A percentile compares a stretch with the other conserved stretches of the same genome.
Conservation (phyloP, 1,140 invertebrate species). For the Drosophila grimshawi region DNA sequence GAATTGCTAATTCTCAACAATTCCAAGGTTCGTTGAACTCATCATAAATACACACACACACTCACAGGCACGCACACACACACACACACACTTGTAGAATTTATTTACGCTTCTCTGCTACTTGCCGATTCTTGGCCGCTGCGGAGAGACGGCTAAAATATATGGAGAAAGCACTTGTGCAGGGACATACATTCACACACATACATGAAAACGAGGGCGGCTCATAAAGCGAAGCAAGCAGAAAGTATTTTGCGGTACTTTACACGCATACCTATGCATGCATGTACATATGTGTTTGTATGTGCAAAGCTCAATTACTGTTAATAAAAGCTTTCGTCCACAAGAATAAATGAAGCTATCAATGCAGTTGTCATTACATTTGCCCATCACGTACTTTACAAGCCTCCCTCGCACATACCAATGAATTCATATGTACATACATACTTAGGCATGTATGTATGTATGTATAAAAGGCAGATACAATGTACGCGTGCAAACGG, state of each 20-base stretch:
- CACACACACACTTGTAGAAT: conserved; percentile 54
- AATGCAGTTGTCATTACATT: conserved; percentile 8
- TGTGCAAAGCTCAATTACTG: neutral
- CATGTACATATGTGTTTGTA: neutral
- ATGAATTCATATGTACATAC: conserved; percentile 29
- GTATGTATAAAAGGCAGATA: conserved; percentile 21
- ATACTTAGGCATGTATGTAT: conserved; percentile 4
- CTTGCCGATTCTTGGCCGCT: conserved; percentile 54
- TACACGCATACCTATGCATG: neutral
- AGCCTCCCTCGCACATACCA: conserved; percentile 51
- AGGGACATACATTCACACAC: conserved; percentile 34
- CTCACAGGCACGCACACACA: conserved; percentile 34
- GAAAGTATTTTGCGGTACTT: neutral
- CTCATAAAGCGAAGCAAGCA: conserved; percentile 18
- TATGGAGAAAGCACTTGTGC: conserved; percentile 78
- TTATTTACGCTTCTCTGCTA: conserved; percentile 74
- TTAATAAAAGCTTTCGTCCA: no score
- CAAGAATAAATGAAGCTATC: neutral
- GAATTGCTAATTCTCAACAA: conserved; percentile 83
- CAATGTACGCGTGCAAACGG: conserved; percentile 70
- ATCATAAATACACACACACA: conserved; percentile 68
- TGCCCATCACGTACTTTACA: conserved; percentile 35
- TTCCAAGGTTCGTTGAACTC: conserved; percentile 78
- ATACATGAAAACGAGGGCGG: conserved; percentile 35
- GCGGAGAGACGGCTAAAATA: conserved; percentile 66